Evolutionary conservation across 2,113 vertebrate genomes (phyloP).

Genomic region (Ochotona princeps): DNA sequence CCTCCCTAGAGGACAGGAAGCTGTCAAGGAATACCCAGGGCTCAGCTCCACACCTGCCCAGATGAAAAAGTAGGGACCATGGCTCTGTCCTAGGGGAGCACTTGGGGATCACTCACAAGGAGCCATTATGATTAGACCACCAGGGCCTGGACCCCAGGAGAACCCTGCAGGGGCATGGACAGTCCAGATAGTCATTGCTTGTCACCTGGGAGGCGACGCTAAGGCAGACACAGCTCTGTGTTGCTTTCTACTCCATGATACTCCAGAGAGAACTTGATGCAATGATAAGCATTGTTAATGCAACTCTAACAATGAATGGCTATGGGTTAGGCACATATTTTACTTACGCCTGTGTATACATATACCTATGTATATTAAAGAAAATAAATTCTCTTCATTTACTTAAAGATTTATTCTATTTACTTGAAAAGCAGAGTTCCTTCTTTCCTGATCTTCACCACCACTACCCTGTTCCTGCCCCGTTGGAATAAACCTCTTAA

Average conservation of each 20-base stretch:
- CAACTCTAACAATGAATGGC: neutral
- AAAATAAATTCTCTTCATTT: neutral
- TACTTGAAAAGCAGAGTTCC: too few relatives aligned
- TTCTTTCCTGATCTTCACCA: too few relatives aligned
- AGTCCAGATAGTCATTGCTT: neutral
- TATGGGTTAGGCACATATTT: neutral
- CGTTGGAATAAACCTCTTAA: too few relatives aligned
- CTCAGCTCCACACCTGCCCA: neutral
- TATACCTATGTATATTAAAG: neutral
- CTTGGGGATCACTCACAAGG: neutral
- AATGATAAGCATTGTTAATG: conserved; percentile 18
- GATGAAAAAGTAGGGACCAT: neutral
- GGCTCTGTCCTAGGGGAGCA: neutral
- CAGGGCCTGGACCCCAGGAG: neutral
- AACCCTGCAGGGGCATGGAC: neutral
- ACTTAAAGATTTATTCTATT: too few relatives aligned
- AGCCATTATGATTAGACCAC: neutral
- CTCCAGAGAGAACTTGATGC: conserved; percentile 23
- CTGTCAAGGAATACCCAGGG: neutral
- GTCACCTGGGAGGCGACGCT: neutral
- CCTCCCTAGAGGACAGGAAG: neutral
- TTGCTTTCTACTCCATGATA: neutral
- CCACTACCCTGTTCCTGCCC: too few relatives aligned
- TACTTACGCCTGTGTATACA: neutral
- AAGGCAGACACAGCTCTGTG: neutral